A percentile compares a stretch with the other conserved stretches of the same genome.
Conservation (phyloP, 2,888 invertebrate genomes). For the Chironomus riparius region DNA sequence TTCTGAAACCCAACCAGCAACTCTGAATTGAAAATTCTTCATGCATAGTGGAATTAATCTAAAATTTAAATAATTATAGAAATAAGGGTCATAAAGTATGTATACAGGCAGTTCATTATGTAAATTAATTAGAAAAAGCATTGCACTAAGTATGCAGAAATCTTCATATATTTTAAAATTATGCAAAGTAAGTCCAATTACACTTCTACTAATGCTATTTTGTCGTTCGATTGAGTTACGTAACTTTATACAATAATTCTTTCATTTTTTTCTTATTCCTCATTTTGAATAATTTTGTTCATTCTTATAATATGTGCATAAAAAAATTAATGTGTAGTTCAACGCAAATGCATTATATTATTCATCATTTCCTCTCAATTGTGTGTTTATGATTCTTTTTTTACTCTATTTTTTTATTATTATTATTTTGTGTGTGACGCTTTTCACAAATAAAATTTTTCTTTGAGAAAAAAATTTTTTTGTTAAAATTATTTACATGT, state of each 20-base stretch:
- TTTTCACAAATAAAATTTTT: background rate
- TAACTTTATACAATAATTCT: background rate
- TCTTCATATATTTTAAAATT: conserved; percentile 2
- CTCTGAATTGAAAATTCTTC: no score
- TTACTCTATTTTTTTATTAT: no score
- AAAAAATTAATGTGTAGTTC: background rate
- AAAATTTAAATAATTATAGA: no score
- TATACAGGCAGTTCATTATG: background rate
- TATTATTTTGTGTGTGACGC: background rate
- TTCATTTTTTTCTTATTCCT: no score
- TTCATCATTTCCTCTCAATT: no score
- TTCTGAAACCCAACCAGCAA: no score
- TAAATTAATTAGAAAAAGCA: background rate
- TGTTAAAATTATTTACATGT: no score
- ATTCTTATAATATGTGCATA: background rate
- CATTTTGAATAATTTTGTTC: background rate
- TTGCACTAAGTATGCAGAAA: background rate
- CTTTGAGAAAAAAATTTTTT: background rate
- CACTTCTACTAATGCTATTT: background rate
- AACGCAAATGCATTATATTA: background rate
- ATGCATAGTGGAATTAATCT: no score
- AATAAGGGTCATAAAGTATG: no score
- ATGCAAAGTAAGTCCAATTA: background rate
- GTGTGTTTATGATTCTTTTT: no score
- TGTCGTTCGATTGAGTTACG: background rate